Percentiles rank a stretch among this genome's conserved stretches.
These are phyloP conservation scores for Raphicerus campestris DNA, from an alignment of 2,113 vertebrate genomes.

Conservation along the genomic window DNA sequence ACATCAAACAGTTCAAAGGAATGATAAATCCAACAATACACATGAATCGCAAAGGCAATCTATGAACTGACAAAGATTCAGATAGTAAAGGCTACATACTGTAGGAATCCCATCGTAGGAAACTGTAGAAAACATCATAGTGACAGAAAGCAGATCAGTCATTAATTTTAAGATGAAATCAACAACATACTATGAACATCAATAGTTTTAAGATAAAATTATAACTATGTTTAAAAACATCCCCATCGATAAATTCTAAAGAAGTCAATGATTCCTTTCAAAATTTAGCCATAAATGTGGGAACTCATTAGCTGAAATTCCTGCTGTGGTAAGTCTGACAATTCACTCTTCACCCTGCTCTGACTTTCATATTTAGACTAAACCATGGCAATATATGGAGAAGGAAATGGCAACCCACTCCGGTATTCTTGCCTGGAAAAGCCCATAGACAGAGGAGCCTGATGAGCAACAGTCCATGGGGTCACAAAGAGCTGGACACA, in stretches of 20 bases:
- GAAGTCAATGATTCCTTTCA: neutral
- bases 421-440: neutral
- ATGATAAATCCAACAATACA: neutral
- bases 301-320: neutral
- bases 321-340: neutral
- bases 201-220: neutral
- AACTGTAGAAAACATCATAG: neutral
- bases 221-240: neutral
- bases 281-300: neutral
- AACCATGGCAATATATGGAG: neutral
- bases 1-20: neutral
- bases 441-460: neutral
- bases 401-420: neutral
- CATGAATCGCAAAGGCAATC: neutral
- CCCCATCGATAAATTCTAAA: neutral
- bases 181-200: neutral
- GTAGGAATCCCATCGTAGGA: neutral
- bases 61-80: neutral
- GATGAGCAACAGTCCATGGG: neutral
- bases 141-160: neutral
- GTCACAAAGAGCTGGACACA: neutral
- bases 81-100: neutral
- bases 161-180: neutral
- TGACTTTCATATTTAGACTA: neutral
- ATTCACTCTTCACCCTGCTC: neutral